Percentiles rank a stretch among this genome's conserved stretches.
Evolutionary conservation across 1,140 invertebrate species (phyloP).

Genomic region (Sarcophaga bullata): DNA sequence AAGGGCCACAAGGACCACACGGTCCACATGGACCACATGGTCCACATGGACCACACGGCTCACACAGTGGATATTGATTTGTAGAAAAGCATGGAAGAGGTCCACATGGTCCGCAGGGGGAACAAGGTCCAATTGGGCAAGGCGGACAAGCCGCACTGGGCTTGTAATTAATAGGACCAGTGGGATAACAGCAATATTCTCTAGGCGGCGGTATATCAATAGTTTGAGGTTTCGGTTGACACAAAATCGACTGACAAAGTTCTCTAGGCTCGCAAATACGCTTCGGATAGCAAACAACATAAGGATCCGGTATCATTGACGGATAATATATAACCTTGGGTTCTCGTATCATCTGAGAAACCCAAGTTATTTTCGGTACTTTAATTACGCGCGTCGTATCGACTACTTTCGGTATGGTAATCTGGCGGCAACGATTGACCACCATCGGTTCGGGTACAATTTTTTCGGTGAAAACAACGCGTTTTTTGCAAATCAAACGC

Average conservation of each 20-base stretch:
- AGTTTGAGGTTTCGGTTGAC: slow-evolving; percentile 61
- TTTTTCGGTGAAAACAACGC: slow-evolving; percentile 59
- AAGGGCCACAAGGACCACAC: slow-evolving; percentile 54
- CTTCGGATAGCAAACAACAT: slow-evolving; percentile 62
- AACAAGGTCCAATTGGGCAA: slow-evolving; percentile 55
- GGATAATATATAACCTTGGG: slow-evolving; percentile 61
- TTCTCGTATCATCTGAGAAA: slow-evolving; percentile 61
- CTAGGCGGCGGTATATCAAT: slow-evolving; percentile 60
- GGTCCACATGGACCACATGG: slow-evolving; percentile 57
- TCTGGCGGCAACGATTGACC: slow-evolving; percentile 58
- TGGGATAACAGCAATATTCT: slow-evolving; percentile 62
- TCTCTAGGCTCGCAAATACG: slow-evolving; percentile 58
- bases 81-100: slow-evolving; percentile 57
- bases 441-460: slow-evolving; percentile 61
- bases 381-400: slow-evolving; percentile 59
- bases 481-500: slow-evolving; percentile 60
- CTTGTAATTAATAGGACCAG: slow-evolving; percentile 60
- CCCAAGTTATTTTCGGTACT: slow-evolving; percentile 61
- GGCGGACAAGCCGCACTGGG: slow-evolving; percentile 60
- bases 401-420: slow-evolving; percentile 60
- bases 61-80: slow-evolving; percentile 57
- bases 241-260: slow-evolving; percentile 60
- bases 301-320: slow-evolving; percentile 61
- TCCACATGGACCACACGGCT: slow-evolving; percentile 55
- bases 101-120: slow-evolving; percentile 55